phyloP scores from a whole-genome alignment of 2,797 vertebrate species.

The Manis crassicaudata region DNA sequence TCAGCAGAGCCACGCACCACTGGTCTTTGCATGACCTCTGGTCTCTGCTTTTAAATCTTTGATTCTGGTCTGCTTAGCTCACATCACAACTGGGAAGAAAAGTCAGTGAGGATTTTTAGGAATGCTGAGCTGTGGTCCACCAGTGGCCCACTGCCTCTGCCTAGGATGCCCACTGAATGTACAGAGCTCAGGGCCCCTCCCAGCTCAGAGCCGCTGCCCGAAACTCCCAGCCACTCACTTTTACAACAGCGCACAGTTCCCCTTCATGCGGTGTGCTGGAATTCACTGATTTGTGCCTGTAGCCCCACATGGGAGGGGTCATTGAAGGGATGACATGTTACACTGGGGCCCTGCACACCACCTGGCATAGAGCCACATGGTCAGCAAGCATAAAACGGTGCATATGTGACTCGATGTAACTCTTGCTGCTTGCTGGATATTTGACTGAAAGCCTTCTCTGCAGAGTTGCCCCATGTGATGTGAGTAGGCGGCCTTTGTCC shows the following conservation, averaged over 20 bases:
- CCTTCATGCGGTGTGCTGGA: neutral
- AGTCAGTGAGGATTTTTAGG: neutral
- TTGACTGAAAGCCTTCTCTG: neutral
- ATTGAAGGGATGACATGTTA: fast-evolving
- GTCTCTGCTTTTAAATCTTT: neutral
- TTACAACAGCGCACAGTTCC: no score
- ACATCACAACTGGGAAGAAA: no score
- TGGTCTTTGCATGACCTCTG: neutral
- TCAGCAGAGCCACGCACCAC: neutral
- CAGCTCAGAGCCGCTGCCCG: neutral
- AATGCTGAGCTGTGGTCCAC: neutral
- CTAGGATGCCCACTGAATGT: neutral
- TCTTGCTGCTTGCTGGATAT: neutral
- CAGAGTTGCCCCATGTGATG: fast-evolving
- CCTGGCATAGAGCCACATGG: neutral
- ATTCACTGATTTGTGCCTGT: no score
- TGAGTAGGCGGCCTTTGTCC: fast-evolving
- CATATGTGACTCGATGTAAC: no score
- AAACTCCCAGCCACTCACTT: fast-evolving
- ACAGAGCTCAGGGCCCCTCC: neutral
- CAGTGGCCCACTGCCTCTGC: fast-evolving
- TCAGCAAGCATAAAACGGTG: neutral
- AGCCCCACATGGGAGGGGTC: neutral
- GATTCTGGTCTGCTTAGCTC: neutral
- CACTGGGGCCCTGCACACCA: neutral